Evolutionary conservation across 1,140 invertebrate genomes (phyloP).

Genomic region (Anadara kagoshimensis): DNA sequence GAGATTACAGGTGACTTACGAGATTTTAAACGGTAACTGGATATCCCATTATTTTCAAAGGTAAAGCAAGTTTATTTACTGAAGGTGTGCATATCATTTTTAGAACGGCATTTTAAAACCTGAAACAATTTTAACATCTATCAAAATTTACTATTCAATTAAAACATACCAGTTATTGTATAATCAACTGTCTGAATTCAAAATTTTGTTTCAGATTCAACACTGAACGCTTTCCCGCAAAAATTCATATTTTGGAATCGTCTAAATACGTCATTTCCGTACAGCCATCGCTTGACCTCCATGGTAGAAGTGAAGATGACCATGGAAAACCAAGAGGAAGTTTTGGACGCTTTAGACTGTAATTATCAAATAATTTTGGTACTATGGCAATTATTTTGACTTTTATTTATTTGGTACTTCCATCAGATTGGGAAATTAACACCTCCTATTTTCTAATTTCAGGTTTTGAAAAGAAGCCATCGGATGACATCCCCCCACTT

Average conservation of each 20-base stretch:
- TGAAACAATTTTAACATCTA: no score
- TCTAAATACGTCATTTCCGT: conserved; percentile 53
- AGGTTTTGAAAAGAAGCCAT: conserved; percentile 88
- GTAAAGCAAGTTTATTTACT: no score
- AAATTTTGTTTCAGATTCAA: no score
- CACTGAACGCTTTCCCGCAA: no score
- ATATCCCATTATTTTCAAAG: no score
- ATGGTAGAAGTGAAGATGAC: conserved; percentile 44
- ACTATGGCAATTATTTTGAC: neutral
- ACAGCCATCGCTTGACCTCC: conserved; percentile 57
- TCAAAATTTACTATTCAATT: no score
- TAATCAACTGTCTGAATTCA: no score
- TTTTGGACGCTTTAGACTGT: conserved; percentile 67
- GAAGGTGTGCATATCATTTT: no score
- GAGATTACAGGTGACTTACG: neutral
- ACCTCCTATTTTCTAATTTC: conserved; percentile 40
- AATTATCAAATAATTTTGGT: neutral
- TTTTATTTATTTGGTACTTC: neutral
- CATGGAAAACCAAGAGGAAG: conserved; percentile 69
- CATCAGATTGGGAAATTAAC: neutral
- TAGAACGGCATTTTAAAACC: no score
- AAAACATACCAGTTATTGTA: no score
- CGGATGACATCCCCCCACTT: conserved; percentile 84
- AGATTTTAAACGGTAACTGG: no score
- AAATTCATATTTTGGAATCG: no score